Evolutionary conservation across 2,888 invertebrate species (phyloP), one percentile per base, ranked within the genome.

Genomic region (Drosophila pseudotakahashii): DNA sequence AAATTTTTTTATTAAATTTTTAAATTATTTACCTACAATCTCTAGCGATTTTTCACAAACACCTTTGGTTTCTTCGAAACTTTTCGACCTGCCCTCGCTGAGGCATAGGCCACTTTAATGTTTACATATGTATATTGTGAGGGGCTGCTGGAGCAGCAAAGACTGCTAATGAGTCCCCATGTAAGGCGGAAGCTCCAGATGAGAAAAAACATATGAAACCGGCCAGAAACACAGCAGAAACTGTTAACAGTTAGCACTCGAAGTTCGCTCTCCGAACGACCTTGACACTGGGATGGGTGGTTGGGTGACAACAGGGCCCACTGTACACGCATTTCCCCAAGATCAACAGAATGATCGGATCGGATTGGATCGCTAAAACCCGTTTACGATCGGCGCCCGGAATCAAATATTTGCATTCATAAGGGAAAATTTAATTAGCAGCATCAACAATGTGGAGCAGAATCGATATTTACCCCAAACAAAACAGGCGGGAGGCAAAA

Each of bases 361-460:
- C 19, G 19, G 19, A 19, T 19, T 3, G 19, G 19, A 19, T 69
- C 76, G 77, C 76, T 74, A 63, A 69, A 81, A 83, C 77, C 51
- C 66, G 87, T 83, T 82, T 81, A 76, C 62, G 77, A 83, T 79
- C 77, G 71, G 53, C 62, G 55, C 62, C 37, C 39, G 47, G 41
- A 36, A 66, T 73, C 77, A 78, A 87, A 87, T 78, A 87, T 80
- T 81, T 86, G 77, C 70, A 73, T 64, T 79, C 72, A 73, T 63
- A 60, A 57, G 71, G 80, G 57, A 84, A 84, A 87, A 73, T 51
- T 84, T 84, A 84, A 87, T 84, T 87, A 87, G 85, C 76, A 75
- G 59, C 50, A 71, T 47, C 62, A 61, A 39, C 52, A 75, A 62
- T 36, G 36, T 55, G 60, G 60, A 55, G 54, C 54, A 71, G 64